Conservation (phyloP, 2,797 vertebrate species). For the Phoebastria nigripes region DNA sequence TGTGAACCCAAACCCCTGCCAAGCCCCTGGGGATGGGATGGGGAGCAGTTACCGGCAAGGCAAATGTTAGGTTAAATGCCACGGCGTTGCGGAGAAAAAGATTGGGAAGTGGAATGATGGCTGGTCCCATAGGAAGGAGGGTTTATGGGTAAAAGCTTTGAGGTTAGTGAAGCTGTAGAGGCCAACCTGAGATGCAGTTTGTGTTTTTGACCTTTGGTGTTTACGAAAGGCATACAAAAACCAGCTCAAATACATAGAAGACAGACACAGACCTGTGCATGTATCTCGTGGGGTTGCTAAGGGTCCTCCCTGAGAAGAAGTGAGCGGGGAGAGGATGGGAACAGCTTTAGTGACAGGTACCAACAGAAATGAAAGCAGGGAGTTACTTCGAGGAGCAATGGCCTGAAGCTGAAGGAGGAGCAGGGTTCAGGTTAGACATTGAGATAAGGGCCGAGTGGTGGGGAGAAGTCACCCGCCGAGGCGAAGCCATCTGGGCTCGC, state of each 20-base stretch:
- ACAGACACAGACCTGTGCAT: neutral
- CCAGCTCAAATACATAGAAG: neutral
- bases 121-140: neutral
- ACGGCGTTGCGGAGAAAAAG: accelerated
- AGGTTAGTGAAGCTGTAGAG: neutral
- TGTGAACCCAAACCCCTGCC: neutral
- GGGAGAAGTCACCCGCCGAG: neutral
- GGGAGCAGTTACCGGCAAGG: neutral
- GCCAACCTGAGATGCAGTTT: neutral
- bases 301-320: neutral
- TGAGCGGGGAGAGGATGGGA: neutral
- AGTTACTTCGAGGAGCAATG: neutral
- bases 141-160: neutral
- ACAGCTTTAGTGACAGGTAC: neutral
- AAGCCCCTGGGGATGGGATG: no score
- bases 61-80: neutral
- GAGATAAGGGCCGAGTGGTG: neutral
- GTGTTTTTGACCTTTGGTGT: neutral
- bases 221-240: neutral
- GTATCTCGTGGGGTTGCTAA: neutral
- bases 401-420: neutral
- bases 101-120: neutral
- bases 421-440: neutral
- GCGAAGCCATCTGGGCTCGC: neutral
- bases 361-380: neutral